A percentile compares a stretch with the other conserved stretches of the same genome.
These are phyloP conservation scores for Drosophila mayaguana DNA, from an alignment of 2,888 invertebrate species.

Conservation along the genomic window DNA sequence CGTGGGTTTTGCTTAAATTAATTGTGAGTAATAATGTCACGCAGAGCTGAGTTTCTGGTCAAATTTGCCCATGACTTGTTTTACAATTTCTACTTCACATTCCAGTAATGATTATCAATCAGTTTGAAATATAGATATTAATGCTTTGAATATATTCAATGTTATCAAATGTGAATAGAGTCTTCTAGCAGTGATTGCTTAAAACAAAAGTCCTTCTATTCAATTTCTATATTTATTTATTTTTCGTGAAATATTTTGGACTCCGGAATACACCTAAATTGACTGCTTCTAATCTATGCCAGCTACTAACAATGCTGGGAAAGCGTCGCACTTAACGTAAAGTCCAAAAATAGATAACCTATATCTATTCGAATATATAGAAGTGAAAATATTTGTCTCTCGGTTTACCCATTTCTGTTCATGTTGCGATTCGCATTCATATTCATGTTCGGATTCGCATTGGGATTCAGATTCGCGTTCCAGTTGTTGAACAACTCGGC, in stretches of 20 bases:
- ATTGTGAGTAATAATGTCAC: neutral
- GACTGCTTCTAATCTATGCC: neutral
- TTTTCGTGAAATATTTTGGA: neutral
- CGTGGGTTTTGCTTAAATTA: neutral
- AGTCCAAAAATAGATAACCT: neutral
- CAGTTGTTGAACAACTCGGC: constrained; percentile 6
- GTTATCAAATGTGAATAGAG: neutral
- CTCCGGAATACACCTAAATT: constrained; percentile 1
- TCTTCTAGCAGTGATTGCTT: neutral
- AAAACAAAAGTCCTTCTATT: neutral
- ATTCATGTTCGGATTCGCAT: neutral
- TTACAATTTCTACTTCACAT: too few species aligned
- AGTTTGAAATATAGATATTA: too few species aligned
- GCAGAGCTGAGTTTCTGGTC: neutral
- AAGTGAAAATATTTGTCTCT: neutral
- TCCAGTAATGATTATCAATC: too few species aligned
- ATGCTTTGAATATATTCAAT: too few species aligned
- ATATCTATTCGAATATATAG: neutral
- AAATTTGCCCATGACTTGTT: too few species aligned
- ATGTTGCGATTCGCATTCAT: neutral
- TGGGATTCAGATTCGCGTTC: constrained; percentile 1
- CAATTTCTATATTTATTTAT: neutral
- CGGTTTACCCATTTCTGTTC: neutral
- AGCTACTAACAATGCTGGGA: neutral
- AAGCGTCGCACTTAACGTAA: too few species aligned